A percentile compares a stretch with the other conserved stretches of the same genome.
Evolutionary conservation across 2,797 vertebrate species (phyloP).

Genomic region (Hydrolagus colliei): DNA sequence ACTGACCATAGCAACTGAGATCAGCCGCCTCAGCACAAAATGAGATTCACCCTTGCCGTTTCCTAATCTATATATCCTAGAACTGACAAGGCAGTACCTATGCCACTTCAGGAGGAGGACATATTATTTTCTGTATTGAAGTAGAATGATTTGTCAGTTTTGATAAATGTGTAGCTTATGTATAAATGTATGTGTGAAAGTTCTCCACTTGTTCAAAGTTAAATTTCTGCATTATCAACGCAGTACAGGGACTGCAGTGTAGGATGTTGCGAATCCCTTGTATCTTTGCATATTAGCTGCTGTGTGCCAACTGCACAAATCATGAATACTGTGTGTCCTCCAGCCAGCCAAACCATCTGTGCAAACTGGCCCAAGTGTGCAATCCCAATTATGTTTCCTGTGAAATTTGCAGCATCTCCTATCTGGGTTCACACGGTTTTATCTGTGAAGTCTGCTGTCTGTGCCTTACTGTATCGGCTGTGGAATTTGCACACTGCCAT

Average conservation of each 20-base stretch:
- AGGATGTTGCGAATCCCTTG: neutral
- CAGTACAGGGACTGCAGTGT: neutral
- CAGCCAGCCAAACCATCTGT: constrained; percentile 4
- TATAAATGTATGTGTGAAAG: neutral
- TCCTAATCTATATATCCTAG: neutral
- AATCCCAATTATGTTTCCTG: constrained; percentile 27
- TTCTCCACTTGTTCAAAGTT: neutral
- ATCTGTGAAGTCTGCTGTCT: constrained; percentile 11
- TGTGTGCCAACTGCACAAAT: neutral
- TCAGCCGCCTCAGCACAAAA: no score
- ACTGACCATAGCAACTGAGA: no score
- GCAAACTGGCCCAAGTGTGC: neutral
- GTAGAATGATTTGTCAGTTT: neutral
- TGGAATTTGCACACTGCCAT: constrained; percentile 19
- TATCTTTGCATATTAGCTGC: neutral
- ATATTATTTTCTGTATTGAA: neutral
- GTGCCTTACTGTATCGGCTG: constrained; percentile 27
- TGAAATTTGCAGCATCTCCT: neutral
- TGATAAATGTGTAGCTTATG: neutral
- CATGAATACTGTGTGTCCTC: neutral
- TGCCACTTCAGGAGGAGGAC: no score
- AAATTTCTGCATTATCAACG: neutral
- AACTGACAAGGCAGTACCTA: no score
- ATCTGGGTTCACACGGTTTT: constrained; percentile 14
- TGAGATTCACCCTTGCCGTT: no score